These are phyloP conservation scores for Megaptera novaeangliae DNA, from an alignment of 2,113 vertebrate species.

Conservation along the genomic window DNA sequence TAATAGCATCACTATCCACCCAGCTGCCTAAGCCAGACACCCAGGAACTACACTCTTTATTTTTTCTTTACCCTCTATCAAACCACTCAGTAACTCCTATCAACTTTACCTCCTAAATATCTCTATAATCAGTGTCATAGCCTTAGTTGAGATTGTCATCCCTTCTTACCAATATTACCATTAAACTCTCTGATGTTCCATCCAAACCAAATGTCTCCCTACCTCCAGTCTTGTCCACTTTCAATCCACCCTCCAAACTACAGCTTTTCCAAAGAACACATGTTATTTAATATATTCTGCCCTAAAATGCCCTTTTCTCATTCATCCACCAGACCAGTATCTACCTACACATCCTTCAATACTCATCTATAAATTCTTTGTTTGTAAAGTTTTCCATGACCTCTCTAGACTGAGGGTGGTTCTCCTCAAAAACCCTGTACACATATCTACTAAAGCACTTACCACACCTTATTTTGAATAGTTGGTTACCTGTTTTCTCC, in stretches of 20 bases:
- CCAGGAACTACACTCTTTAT: not conserved
- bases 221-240: not conserved
- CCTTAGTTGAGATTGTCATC: not conserved
- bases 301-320: not conserved
- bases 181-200: not conserved
- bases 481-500: not conserved
- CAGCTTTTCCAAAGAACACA: not conserved
- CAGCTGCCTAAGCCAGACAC: not conserved
- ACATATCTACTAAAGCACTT: not conserved
- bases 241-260: not conserved
- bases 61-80: not conserved
- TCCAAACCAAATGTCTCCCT: slow-evolving; percentile 10
- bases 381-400: not conserved
- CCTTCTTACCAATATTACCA: not conserved
- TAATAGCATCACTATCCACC: not conserved
- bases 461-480: not conserved
- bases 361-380: not conserved
- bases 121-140: not conserved
- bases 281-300: not conserved
- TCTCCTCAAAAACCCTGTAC: not conserved
- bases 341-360: not conserved
- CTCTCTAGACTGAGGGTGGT: not conserved
- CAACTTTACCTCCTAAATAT: not conserved
- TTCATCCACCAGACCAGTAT: not conserved
- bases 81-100: not conserved